Conservation (phyloP, 2,797 vertebrate genomes). For the Anolis apletophallus region DNA sequence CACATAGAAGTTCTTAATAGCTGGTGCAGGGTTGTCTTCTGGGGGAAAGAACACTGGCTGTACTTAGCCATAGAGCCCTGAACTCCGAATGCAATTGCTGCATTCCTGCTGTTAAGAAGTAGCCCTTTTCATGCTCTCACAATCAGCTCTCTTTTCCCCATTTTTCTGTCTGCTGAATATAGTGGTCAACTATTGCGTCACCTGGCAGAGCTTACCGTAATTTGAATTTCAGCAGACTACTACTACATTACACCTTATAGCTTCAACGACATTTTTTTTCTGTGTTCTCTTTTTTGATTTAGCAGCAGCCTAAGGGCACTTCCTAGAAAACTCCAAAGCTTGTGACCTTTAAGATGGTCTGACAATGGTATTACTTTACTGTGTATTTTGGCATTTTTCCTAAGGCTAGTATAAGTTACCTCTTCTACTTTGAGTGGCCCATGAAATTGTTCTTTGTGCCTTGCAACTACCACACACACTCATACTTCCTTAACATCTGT, state of each 20-base stretch:
- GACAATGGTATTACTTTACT: neutral
- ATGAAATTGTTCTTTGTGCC: conserved; percentile 20
- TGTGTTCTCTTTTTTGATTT: neutral
- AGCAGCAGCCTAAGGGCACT: neutral
- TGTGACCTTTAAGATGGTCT: neutral
- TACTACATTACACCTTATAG: neutral
- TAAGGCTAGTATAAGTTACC: neutral
- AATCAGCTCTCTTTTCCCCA: neutral
- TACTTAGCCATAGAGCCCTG: conserved; percentile 34
- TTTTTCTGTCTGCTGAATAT: neutral
- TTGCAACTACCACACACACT: neutral
- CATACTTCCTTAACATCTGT: neutral
- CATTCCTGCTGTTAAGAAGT: conserved; percentile 12
- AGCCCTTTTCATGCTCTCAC: conserved; percentile 12
- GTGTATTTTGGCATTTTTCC: neutral
- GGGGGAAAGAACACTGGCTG: neutral
- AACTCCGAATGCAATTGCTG: conserved; percentile 45
- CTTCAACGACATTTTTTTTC: neutral
- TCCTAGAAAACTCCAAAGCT: neutral
- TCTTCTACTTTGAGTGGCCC: neutral
- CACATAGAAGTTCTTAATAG: conserved; percentile 51
- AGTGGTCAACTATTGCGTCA: neutral
- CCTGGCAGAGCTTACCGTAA: neutral
- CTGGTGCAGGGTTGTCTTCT: conserved; percentile 24
- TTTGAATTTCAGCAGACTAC: neutral